Evolutionary conservation across 2,888 invertebrate species (phyloP), one percentile per base, ranked within the genome.

Genomic region (Nomada goodeniana): DNA sequence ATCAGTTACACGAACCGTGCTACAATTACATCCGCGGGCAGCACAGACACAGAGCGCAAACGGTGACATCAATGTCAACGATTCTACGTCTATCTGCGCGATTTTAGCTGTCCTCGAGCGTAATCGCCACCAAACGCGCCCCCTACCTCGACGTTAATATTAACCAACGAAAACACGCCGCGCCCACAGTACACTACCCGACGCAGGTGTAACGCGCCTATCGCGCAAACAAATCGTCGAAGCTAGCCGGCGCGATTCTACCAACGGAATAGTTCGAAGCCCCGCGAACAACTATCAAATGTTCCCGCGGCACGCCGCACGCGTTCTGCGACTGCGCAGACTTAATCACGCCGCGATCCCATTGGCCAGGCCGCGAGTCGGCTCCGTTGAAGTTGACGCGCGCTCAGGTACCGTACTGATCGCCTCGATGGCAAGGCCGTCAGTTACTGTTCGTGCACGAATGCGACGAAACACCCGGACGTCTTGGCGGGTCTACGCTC

Each of bases 401-500:
- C 79, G 68, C 71, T 87, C 61, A 73, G 63, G 76, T 85, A 57
- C 83, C 81, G 83, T 87, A 87, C 82, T 76, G 87, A 87, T 87
- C 87, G 87, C 82, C 59, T 75, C 52, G 76, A 72, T 61, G 87
- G 80, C 76, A 80, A 86, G 82, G 82, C 82, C 82, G 79, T 60
- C 86, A 85, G 88, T 88, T 76, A 80, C 82, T 81, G 83, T 86
- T 87, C 81, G 87, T 84, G 81, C 88, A 88, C 87, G 88, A 86
- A 88, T 87, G 88, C 86, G 88, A 87, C 87, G 81, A 69, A 83
- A 88, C 81, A 83, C 60, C 61, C 78, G 88, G 76, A 68, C 67
- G 78, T 88, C 76, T 85, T 82, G 88, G 88, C 88, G 88, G 84
- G 81, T 87, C 84, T 82, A 79, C 79, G 82, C 79, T 86, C 84